These are phyloP conservation scores for Cheilinus undulatus DNA, from an alignment of 2,113 vertebrate genomes.

Conservation along the genomic window DNA sequence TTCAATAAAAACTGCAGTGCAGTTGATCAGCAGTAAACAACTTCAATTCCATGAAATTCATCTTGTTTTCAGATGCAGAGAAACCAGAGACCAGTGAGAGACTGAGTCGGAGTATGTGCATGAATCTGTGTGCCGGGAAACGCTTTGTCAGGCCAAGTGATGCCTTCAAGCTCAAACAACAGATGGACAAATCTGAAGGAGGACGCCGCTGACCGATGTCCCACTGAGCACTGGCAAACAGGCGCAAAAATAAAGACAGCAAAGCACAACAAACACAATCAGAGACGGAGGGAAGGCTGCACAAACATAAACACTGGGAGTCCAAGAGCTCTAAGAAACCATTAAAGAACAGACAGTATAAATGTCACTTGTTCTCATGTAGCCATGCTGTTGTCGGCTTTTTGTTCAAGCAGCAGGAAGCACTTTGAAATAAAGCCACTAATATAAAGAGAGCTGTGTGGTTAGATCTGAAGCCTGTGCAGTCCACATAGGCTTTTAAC, in stretches of 20 bases:
- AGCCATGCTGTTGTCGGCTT: not conserved
- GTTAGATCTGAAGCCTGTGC: not conserved
- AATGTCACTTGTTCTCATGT: constrained; percentile 14
- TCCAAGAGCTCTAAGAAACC: not conserved
- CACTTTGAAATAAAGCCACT: constrained; percentile 8
- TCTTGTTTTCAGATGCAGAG: constrained; percentile 6
- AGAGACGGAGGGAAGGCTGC: not conserved
- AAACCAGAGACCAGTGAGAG: not conserved
- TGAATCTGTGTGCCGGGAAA: constrained; percentile 9
- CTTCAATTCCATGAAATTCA: not conserved
- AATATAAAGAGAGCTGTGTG: not conserved
- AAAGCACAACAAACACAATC: not conserved
- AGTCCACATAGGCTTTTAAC: not conserved
- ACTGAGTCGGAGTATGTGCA: not conserved
- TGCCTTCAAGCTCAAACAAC: constrained; percentile 44
- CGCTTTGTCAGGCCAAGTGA: constrained; percentile 45
- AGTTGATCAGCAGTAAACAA: constrained; percentile 1
- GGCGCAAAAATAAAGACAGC: not conserved
- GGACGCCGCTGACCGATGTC: constrained; percentile 30
- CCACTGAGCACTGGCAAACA: constrained; percentile 25
- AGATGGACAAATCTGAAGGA: constrained; percentile 55
- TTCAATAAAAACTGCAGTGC: not conserved
- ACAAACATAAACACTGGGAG: not conserved
- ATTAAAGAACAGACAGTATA: constrained; percentile 12
- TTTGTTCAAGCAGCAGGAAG: not conserved